Conservation (phyloP, 2,888 invertebrate species). For the Spatulosminthurus flaviceps region DNA sequence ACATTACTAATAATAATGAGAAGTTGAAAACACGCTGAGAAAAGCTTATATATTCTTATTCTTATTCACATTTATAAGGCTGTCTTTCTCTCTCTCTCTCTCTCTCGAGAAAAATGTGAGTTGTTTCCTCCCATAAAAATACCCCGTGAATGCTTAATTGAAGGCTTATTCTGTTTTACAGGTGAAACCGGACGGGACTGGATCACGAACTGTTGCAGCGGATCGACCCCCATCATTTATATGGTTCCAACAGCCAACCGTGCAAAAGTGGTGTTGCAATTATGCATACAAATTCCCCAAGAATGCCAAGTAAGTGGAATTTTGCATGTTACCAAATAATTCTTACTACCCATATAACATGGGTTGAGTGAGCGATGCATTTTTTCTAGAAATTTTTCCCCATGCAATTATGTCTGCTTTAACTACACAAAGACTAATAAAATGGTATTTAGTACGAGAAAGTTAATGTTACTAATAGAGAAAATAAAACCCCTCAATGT, state of each 20-base stretch:
- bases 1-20: neutral
- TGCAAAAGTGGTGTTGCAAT: slow-evolving; percentile 64
- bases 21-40: neutral
- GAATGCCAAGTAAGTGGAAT: slow-evolving; percentile 85
- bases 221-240: slow-evolving; percentile 63
- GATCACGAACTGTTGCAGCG: slow-evolving; percentile 62
- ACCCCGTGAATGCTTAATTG: neutral
- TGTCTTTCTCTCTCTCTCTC: too few relatives aligned
- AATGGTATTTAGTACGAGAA: too few relatives aligned
- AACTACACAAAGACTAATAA: too few relatives aligned
- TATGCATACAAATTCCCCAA: slow-evolving; percentile 73
- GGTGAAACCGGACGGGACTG: slow-evolving; percentile 63
- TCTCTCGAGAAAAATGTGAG: too few relatives aligned
- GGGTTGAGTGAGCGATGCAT: slow-evolving; percentile 1
- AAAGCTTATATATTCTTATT: neutral
- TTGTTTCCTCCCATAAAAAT: neutral
- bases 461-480: too few relatives aligned
- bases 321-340: slow-evolving; percentile 26
- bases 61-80: neutral
- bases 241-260: slow-evolving; percentile 62
- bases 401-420: too few relatives aligned
- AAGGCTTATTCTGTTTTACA: slow-evolving; percentile 33
- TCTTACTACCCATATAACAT: neutral
- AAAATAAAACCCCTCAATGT: too few relatives aligned
- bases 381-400: too few relatives aligned